Conservation (phyloP, 1,140 invertebrate genomes). For the Drosophila cardini region DNA sequence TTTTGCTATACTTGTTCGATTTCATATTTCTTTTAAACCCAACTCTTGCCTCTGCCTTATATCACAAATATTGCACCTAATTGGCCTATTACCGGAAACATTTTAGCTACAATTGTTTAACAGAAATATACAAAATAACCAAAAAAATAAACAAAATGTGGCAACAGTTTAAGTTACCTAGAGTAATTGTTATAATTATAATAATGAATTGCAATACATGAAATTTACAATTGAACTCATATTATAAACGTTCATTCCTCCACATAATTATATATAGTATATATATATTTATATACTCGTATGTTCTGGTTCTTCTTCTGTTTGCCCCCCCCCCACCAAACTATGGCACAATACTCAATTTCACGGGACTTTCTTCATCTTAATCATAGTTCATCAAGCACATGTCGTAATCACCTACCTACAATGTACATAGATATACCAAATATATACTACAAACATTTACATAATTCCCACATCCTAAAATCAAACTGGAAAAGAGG, state of each 20-base stretch:
- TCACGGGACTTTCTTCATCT: constrained; percentile 53
- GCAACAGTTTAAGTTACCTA: not conserved
- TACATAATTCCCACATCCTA: constrained; percentile 13
- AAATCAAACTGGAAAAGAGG: not conserved
- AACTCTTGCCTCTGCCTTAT: constrained; percentile 55
- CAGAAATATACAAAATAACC: constrained; percentile 34
- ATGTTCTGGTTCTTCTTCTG: not conserved
- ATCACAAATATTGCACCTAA: constrained; percentile 84
- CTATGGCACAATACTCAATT: constrained; percentile 65
- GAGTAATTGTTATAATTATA: constrained; percentile 5
- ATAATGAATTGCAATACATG: constrained; percentile 11
- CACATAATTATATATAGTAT: too few species aligned
- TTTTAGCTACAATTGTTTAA: constrained; percentile 67
- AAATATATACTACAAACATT: constrained; percentile 46
- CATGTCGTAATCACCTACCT: constrained; percentile 57
- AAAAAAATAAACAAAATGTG: constrained; percentile 15
- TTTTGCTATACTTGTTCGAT: constrained; percentile 30
- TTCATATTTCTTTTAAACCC: not conserved
- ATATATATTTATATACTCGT: not conserved
- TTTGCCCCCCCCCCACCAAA: constrained; percentile 26
- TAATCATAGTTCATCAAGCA: constrained; percentile 55
- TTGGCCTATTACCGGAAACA: constrained; percentile 76
- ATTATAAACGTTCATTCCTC: not conserved
- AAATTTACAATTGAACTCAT: constrained; percentile 19
- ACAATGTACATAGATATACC: constrained; percentile 37